Percentiles rank a stretch among this genome's conserved stretches.
These are phyloP conservation scores for Pandemis corylana DNA, from an alignment of 2,888 invertebrate genomes.

Conservation along the genomic window DNA sequence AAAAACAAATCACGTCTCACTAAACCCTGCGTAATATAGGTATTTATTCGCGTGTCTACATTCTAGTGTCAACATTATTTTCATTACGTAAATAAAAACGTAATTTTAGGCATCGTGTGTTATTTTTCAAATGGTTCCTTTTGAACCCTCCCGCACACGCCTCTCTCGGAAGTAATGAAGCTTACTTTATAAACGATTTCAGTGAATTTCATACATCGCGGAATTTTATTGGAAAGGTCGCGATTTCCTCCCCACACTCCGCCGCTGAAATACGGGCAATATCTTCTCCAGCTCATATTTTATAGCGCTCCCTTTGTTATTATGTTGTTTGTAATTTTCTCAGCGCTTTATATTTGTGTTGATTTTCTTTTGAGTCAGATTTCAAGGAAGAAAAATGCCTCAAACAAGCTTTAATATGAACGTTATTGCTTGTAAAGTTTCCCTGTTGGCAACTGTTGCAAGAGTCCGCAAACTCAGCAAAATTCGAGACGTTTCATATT, in stretches of 20 bases:
- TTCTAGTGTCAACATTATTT: not conserved
- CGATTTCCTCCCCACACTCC: constrained; percentile 52
- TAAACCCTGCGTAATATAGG: not conserved
- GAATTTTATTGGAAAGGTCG: constrained; percentile 71
- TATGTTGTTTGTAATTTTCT: constrained; percentile 42
- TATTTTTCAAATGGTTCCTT: not conserved
- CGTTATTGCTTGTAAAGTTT: constrained; percentile 1
- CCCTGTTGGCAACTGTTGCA: not conserved
- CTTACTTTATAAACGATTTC: constrained; percentile 75
- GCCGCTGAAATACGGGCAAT: constrained; percentile 39
- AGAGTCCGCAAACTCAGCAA: not conserved
- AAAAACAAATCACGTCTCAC: not conserved
- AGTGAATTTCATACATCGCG: constrained; percentile 68
- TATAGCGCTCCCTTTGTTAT: constrained; percentile 41
- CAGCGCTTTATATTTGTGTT: constrained; percentile 35
- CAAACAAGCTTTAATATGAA: constrained; percentile 25
- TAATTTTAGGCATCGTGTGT: not conserved
- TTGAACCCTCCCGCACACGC: constrained; percentile 45
- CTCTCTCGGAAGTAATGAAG: constrained; percentile 72
- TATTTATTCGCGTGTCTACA: not conserved
- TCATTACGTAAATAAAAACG: constrained; percentile 4
- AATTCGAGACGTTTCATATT: not conserved
- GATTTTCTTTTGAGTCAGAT: constrained; percentile 35
- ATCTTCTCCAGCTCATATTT: constrained; percentile 39
- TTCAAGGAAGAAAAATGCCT: constrained; percentile 27